phyloP scores from a whole-genome alignment of 2,888 invertebrate genomes.

The Aporophyla lueneburgensis region DNA sequence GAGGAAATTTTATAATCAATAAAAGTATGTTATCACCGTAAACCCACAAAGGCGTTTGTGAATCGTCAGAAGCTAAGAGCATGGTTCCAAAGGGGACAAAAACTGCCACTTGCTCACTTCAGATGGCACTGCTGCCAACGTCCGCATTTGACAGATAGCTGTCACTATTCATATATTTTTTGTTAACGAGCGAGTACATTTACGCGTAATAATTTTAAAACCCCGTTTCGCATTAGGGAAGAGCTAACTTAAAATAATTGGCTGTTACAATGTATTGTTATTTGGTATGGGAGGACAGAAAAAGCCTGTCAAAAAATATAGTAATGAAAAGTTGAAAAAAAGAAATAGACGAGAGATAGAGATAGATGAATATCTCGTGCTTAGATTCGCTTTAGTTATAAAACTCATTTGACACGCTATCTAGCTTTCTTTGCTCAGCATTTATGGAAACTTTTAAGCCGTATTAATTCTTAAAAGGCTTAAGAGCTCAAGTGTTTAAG shows the following conservation, averaged over 20 bases:
- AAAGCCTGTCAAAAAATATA: background rate
- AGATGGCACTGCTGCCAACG: no score
- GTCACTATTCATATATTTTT: no score
- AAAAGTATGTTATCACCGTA: background rate
- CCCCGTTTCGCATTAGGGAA: background rate
- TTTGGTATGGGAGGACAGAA: background rate
- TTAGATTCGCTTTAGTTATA: background rate
- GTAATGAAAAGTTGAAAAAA: background rate
- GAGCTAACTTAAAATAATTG: background rate
- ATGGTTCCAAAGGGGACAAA: background rate
- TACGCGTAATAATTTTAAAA: no score
- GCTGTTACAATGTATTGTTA: background rate
- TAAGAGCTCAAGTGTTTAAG: background rate
- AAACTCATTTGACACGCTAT: background rate
- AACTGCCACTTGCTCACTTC: no score
- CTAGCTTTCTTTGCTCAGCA: background rate
- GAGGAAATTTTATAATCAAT: background rate
- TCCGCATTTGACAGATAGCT: no score
- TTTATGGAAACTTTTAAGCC: background rate
- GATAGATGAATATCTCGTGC: background rate
- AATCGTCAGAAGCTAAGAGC: background rate
- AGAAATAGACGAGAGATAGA: no score
- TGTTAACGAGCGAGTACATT: no score
- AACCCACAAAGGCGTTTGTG: background rate
- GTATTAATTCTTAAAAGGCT: background rate